Evolutionary conservation across 2,888 invertebrate genomes (phyloP).

Genomic region (Leptopterna dolabrata): DNA sequence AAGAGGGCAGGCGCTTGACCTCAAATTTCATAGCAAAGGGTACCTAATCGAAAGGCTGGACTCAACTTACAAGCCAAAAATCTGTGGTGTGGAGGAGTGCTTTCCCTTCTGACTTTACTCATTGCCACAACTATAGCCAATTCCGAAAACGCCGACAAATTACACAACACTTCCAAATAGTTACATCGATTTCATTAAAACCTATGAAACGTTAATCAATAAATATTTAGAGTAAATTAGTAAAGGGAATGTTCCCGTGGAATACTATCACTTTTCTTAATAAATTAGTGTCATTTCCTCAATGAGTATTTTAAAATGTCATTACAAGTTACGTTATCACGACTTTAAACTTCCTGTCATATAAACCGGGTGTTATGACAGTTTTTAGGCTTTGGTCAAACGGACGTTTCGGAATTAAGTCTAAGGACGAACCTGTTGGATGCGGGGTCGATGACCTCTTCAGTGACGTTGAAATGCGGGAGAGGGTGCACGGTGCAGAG

Average conservation of each 20-base stretch:
- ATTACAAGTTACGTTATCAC: conserved; percentile 24
- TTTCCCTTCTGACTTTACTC: too few species aligned
- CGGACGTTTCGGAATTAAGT: conserved; percentile 96
- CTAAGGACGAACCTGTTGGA: conserved; percentile 94
- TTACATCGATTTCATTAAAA: too few species aligned
- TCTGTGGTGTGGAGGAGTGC: too few species aligned
- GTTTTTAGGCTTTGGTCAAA: conserved; percentile 72
- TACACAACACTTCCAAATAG: too few species aligned
- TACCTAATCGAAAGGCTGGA: too few species aligned
- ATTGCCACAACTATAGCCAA: too few species aligned
- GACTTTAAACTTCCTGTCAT: conserved; percentile 53
- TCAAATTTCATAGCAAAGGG: too few species aligned
- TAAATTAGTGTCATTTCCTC: not conserved
- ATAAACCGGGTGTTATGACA: conserved; percentile 54
- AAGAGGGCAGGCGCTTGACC: too few species aligned
- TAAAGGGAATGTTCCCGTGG: not conserved
- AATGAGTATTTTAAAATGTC: not conserved
- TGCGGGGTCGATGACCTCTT: conserved; percentile 96
- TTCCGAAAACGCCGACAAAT: too few species aligned
- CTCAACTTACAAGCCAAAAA: too few species aligned
- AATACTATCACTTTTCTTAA: conserved; percentile 3
- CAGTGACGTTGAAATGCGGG: conserved; percentile 94
- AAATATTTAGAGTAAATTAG: not conserved
- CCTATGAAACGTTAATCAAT: not conserved
- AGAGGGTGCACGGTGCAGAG: conserved; percentile 86